Conservation (phyloP, 2,113 vertebrate species). For the Madoqua kirkii region DNA sequence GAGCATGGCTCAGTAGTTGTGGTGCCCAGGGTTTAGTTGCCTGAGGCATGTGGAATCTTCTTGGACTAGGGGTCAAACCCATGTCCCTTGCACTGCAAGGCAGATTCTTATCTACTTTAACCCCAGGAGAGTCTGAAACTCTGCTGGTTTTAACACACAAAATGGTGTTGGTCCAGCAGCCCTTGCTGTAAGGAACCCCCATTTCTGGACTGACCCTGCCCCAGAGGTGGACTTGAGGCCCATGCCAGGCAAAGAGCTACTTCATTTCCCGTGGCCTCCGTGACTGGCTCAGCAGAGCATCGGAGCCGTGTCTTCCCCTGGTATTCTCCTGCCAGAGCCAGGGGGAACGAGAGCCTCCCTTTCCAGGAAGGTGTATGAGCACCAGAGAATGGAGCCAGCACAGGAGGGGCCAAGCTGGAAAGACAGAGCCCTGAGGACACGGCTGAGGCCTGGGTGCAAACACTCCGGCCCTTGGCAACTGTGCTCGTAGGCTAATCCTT, state of each 20-base stretch:
- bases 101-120: not conserved
- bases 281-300: not conserved
- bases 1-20: not conserved
- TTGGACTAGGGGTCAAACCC: not conserved
- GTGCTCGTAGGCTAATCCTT: not conserved
- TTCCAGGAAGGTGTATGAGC: not conserved
- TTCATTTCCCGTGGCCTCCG: not conserved
- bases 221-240: not conserved
- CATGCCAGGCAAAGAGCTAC: not conserved
- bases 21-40: not conserved
- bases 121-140: not conserved
- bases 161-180: not conserved
- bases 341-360: not conserved
- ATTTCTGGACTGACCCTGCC: not conserved
- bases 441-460: not conserved
- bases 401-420: not conserved
- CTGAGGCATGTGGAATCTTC: not conserved
- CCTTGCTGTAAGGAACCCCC: not conserved
- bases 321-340: not conserved
- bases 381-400: not conserved
- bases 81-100: not conserved
- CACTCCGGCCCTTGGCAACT: fast-evolving
- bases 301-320: not conserved
- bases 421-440: not conserved
- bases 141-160: not conserved